Conservation (phyloP, 2,888 invertebrate species). For the Aplocera efformata region DNA sequence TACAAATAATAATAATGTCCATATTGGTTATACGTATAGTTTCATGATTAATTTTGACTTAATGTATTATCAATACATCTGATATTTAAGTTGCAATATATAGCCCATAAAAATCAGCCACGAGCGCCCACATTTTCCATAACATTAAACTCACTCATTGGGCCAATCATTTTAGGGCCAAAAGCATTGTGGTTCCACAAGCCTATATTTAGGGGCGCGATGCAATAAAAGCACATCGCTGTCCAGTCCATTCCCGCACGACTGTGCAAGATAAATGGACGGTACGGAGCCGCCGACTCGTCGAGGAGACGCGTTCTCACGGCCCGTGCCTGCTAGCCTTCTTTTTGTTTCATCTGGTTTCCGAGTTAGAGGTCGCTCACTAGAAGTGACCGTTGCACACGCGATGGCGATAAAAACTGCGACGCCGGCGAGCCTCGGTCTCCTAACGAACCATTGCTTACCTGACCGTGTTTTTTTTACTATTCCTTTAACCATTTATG, state of each 20-base stretch:
- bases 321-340: constrained; percentile 72
- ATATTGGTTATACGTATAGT: no score
- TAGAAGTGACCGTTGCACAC: constrained; percentile 70
- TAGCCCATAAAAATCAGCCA: constrained; percentile 9
- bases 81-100: constrained; percentile 3
- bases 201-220: constrained; percentile 76
- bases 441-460: constrained; percentile 57
- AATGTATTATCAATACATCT: no score
- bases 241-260: constrained; percentile 75
- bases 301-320: constrained; percentile 75
- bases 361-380: constrained; percentile 75
- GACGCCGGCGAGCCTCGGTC: constrained; percentile 46
- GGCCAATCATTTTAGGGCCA: constrained; percentile 60
- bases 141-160: constrained; percentile 46
- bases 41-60: no score
- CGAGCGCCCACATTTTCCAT: constrained; percentile 29
- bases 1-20: no score
- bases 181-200: constrained; percentile 62
- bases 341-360: constrained; percentile 73
- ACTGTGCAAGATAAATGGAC: constrained; percentile 78
- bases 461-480: constrained; percentile 48
- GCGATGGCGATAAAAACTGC: constrained; percentile 69
- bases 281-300: constrained; percentile 48
- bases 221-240: constrained; percentile 76
- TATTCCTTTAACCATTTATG: constrained; percentile 37